Evolutionary conservation across 2,797 vertebrate genomes (phyloP), one percentile per base, ranked within the genome.

Genomic region (Choloepus didactylus): DNA sequence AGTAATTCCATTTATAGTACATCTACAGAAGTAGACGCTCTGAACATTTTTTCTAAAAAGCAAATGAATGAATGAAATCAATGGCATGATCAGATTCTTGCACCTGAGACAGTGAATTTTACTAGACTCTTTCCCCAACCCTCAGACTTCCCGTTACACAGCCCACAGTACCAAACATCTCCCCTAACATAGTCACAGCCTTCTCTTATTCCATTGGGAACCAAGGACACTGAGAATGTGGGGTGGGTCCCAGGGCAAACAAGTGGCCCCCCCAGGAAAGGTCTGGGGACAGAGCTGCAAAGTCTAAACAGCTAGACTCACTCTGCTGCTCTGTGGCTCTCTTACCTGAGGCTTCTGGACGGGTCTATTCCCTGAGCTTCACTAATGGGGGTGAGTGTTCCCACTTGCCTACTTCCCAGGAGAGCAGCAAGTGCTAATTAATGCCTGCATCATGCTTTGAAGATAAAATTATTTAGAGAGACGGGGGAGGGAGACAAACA

Each of bases 391-490:
- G 51, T 64, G 73, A 83, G 75, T 88, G 92, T 91, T 96, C 93
- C 91, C 96, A 96, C 95, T 93, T 92, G 94, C 91, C 96, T 95
- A 87, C 95, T 90, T 97, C 96, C 82, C 89, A 77, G 91, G 94
- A 95, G 76, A 94, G 66, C 41, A 27, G 1, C 12, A 51, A 92
- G 64, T 51, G 93, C 87, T 97, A 94, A 96, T 95, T 96, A 96
- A 95, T 64, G 56, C 87, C 91, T 95, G 95, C 6, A 4, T 83
- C 96, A 72, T 11, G 87, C 95, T 97, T 97, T 97, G 96, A 96
- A 95, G 96, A 95, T 97, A 90, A 95, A 96, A 97, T 95, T 96
- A 96, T 95, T 97, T 95, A 88, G 83, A 95, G 95, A 94, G 76
- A 84, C 1, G 0, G 70, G 62, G 80, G 92, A 94, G 62, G 94